phyloP scores from a whole-genome alignment of 2,113 vertebrate species.

The Eptatretus burgeri region DNA sequence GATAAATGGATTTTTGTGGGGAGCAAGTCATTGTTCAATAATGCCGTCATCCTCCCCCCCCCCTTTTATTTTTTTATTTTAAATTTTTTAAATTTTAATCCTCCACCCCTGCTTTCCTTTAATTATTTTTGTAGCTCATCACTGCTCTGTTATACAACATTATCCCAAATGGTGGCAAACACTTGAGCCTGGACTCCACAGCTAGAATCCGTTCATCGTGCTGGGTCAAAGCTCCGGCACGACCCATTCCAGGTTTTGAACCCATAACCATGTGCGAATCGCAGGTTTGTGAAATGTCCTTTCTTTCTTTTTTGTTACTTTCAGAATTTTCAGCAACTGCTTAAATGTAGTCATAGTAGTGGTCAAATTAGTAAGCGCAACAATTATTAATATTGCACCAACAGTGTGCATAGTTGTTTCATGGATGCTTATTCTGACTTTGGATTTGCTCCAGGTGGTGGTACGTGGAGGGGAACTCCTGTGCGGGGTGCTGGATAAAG shows the following conservation, averaged over 20 bases:
- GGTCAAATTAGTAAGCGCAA: neutral
- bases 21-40: neutral
- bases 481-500: slow-evolving; percentile 73
- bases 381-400: neutral
- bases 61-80: neutral
- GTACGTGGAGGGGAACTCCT: slow-evolving; percentile 54
- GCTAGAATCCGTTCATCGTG: slow-evolving; percentile 53
- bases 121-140: slow-evolving; percentile 29
- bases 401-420: neutral
- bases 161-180: slow-evolving; percentile 33
- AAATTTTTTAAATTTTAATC: neutral
- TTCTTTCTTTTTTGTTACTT: too few species aligned
- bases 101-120: neutral
- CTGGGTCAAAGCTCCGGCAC: slow-evolving; percentile 34
- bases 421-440: neutral
- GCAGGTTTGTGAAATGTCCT: slow-evolving; percentile 24
- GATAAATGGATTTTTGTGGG: too few species aligned
- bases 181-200: slow-evolving; percentile 44
- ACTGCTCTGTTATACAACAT: slow-evolving; percentile 67
- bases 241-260: slow-evolving; percentile 16
- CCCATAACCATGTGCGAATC: slow-evolving; percentile 68
- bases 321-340: too few species aligned
- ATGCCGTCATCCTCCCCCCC: neutral
- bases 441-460: slow-evolving; percentile 29
- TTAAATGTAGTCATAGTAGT: too few species aligned